Conservation (phyloP, 2,888 invertebrate species). For the Sisyra terminalis region DNA sequence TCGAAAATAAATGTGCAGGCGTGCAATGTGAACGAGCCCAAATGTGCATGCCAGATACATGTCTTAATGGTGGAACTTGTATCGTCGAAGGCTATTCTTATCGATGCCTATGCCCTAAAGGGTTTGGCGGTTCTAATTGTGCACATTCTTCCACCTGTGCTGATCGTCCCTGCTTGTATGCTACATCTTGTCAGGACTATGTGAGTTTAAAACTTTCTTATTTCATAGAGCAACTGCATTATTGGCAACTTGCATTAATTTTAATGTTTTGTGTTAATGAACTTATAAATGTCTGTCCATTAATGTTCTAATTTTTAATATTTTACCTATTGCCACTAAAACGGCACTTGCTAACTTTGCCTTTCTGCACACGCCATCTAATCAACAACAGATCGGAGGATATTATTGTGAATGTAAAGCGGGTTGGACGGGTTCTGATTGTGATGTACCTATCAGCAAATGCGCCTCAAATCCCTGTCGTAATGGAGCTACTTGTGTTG, state of each 20-base stretch:
- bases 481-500: slow-evolving; percentile 45
- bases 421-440: slow-evolving; percentile 48
- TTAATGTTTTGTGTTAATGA: not conserved
- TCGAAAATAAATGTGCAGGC: slow-evolving; percentile 15
- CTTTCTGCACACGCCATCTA: not conserved
- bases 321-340: too few relatives aligned
- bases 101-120: slow-evolving; percentile 25
- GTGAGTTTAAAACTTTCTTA: slow-evolving; percentile 31
- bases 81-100: slow-evolving; percentile 18
- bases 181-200: slow-evolving; percentile 39
- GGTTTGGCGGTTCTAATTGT: slow-evolving; percentile 22
- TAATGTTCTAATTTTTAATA: not conserved
- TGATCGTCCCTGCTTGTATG: slow-evolving; percentile 42
- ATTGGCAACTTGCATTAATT: too few relatives aligned
- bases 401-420: slow-evolving; percentile 53
- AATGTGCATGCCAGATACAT: slow-evolving; percentile 24
- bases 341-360: not conserved
- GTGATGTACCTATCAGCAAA: slow-evolving; percentile 34
- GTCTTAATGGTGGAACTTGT: slow-evolving; percentile 36
- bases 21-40: slow-evolving; percentile 19
- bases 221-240: too few relatives aligned
- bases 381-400: slow-evolving; percentile 26
- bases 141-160: slow-evolving; percentile 29
- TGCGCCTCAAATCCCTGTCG: slow-evolving; percentile 42
- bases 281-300: not conserved